Percentiles rank a stretch among this genome's conserved stretches.
These are phyloP conservation scores for Mirounga angustirostris DNA, from an alignment of 2,113 vertebrate genomes.

Conservation along the genomic window DNA sequence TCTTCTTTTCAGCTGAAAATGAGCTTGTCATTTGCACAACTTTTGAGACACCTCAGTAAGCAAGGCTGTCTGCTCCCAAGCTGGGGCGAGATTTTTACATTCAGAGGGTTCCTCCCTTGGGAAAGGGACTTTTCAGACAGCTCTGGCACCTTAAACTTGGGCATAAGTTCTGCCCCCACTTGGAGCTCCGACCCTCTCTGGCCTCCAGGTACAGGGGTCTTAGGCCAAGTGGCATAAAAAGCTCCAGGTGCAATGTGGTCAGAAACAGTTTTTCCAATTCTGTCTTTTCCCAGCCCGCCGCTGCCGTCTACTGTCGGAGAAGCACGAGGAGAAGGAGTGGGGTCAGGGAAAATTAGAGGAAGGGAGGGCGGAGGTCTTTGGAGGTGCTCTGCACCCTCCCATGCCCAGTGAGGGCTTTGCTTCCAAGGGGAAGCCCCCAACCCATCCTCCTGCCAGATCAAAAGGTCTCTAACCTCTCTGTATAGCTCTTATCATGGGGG, in stretches of 20 bases:
- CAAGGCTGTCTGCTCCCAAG: neutral
- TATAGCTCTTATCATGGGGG: neutral
- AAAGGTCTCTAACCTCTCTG: neutral
- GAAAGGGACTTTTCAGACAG: neutral
- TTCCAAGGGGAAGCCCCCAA: neutral
- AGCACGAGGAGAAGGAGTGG: accelerated
- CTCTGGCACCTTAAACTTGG: neutral
- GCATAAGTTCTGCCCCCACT: neutral
- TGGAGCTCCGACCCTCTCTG: neutral
- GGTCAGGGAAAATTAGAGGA: no score
- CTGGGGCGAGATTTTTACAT: neutral
- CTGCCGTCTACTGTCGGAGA: neutral
- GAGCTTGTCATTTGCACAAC: constrained; percentile 40
- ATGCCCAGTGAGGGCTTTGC: neutral
- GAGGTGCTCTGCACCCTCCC: no score
- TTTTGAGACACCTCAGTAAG: neutral
- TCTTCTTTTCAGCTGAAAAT: constrained; percentile 7
- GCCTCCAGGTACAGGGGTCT: neutral
- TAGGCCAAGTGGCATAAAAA: neutral
- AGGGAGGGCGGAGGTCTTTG: neutral
- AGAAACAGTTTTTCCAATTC: neutral
- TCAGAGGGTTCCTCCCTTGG: neutral
- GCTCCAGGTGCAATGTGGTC: neutral
- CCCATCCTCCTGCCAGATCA: neutral
- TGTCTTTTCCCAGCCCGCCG: neutral